Conservation (phyloP, 2,888 invertebrate species). For the Amphipyra berbera region DNA sequence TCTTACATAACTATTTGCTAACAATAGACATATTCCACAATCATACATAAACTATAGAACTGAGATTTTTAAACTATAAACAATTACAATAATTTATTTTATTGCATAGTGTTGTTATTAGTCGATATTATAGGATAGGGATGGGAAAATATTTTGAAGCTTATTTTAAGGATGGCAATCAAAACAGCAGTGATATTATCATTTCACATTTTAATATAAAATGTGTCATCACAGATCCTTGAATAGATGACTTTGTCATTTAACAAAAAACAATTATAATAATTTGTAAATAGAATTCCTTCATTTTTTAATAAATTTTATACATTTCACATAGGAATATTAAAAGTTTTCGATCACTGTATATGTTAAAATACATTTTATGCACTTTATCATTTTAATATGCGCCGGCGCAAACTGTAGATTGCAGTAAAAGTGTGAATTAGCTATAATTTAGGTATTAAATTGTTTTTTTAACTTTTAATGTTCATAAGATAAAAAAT, state of each 20-base stretch:
- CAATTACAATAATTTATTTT: constrained; percentile 12
- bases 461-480: constrained; percentile 21
- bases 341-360: constrained; percentile 23
- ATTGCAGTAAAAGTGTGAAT: not conserved
- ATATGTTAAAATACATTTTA: not conserved
- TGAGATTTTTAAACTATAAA: constrained; percentile 43
- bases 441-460: not conserved
- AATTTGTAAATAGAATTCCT: constrained; percentile 31
- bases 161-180: constrained; percentile 67
- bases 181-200: constrained; percentile 75
- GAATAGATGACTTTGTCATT: constrained; percentile 65
- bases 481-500: constrained; percentile 21
- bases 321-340: constrained; percentile 19
- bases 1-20: constrained; percentile 58
- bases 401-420: not conserved
- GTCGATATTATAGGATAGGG: constrained; percentile 27
- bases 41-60: constrained; percentile 39
- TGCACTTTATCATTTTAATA: not conserved
- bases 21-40: constrained; percentile 48
- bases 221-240: constrained; percentile 86
- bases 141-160: constrained; percentile 20
- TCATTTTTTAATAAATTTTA: constrained; percentile 35
- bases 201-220: constrained; percentile 88
- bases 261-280: constrained; percentile 50
- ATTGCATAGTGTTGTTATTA: constrained; percentile 16